Evolutionary conservation across 1,140 invertebrate genomes (phyloP).

Genomic region (Oscheius sp.): DNA sequence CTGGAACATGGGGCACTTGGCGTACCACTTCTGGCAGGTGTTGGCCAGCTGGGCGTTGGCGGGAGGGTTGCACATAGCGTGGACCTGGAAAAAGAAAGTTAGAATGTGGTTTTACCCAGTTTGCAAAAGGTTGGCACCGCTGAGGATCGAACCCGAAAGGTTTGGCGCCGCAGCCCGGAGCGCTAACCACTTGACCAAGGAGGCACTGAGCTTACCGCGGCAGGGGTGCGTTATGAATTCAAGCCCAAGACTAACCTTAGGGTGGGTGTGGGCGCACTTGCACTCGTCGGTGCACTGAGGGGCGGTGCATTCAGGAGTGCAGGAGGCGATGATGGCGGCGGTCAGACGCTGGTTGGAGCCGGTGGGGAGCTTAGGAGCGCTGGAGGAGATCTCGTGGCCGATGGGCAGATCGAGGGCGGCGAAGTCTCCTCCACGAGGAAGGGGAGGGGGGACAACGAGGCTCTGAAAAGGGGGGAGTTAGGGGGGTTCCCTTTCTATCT

Average conservation of each 20-base stretch:
- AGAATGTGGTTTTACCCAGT: neutral
- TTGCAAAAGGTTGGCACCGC: too few relatives aligned
- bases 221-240: neutral
- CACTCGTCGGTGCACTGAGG: conserved; percentile 37
- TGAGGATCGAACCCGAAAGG: neutral
- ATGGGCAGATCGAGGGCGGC: conserved; percentile 38
- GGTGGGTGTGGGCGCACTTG: conserved; percentile 43
- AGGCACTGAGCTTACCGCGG: neutral
- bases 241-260: conserved; percentile 17
- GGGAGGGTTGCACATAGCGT: conserved; percentile 43
- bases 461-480: conserved; percentile 10
- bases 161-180: neutral
- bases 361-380: conserved; percentile 5
- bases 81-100: conserved; percentile 14
- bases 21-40: conserved; percentile 40
- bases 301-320: conserved; percentile 38
- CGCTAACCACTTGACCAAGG: too few relatives aligned
- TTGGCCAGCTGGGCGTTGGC: conserved; percentile 29
- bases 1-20: conserved; percentile 42
- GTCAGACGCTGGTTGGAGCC: conserved; percentile 22
- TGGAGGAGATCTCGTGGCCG: conserved; percentile 18
- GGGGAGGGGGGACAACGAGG: conserved; percentile 38
- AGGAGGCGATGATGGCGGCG: conserved; percentile 31
- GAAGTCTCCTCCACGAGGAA: conserved; percentile 33
- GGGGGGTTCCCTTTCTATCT: too few relatives aligned